A percentile compares a stretch with the other conserved stretches of the same genome.
These are phyloP conservation scores for Andricus curvator DNA, from an alignment of 2,888 invertebrate genomes.

Conservation along the genomic window DNA sequence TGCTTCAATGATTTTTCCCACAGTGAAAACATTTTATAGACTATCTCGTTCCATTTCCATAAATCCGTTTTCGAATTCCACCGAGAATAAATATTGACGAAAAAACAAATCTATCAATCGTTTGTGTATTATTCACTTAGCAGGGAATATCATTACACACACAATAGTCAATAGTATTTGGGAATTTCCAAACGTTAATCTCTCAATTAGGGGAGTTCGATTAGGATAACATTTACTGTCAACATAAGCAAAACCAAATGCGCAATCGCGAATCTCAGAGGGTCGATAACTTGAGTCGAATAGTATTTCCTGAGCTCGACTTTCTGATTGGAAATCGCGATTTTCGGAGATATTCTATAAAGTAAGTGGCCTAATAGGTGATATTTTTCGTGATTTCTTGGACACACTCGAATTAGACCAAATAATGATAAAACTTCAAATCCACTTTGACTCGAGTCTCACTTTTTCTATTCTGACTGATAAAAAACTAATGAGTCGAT, in stretches of 20 bases:
- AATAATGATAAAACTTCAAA: constrained; percentile 17
- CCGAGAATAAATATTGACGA: constrained; percentile 4
- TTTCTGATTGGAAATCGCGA: background rate
- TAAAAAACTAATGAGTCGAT: constrained; percentile 29
- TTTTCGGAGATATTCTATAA: background rate
- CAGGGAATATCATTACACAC: constrained; percentile 5
- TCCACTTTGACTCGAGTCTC: constrained; percentile 7
- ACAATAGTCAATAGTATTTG: background rate
- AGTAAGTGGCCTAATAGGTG: background rate
- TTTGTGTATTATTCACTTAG: constrained; percentile 14
- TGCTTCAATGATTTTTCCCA: background rate
- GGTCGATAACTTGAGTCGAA: background rate
- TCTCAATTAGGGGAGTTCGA: background rate
- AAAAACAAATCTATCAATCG: constrained; percentile 21
- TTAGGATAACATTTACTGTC: background rate
- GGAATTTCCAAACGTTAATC: background rate
- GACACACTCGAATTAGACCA: background rate
- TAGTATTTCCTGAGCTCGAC: background rate
- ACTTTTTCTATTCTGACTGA: constrained; percentile 7
- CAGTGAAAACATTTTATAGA: background rate
- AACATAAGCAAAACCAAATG: background rate
- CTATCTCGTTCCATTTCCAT: background rate
- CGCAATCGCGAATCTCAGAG: constrained; percentile 2
- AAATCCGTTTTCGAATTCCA: constrained; percentile 5
- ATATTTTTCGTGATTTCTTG: background rate